Evolutionary conservation across 2,888 invertebrate genomes (phyloP).

Genomic region (Cheilosia vulpina): DNA sequence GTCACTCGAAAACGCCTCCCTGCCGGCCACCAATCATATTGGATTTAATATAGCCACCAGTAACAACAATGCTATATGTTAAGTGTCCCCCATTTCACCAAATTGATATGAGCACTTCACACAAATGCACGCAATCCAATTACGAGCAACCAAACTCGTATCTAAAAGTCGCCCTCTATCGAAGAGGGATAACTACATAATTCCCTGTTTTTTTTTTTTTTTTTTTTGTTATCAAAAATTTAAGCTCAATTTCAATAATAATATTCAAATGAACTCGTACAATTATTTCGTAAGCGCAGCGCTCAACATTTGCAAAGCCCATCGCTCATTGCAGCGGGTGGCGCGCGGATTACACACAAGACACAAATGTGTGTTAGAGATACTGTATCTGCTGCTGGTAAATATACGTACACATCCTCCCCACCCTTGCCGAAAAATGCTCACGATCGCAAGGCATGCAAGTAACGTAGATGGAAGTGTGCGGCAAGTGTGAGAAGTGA

Average conservation of each 20-base stretch:
- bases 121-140: slow-evolving; percentile 68
- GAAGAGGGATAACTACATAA: slow-evolving; percentile 1
- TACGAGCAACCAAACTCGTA: slow-evolving; percentile 11
- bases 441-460: slow-evolving; percentile 46
- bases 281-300: slow-evolving; percentile 32
- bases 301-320: slow-evolving; percentile 29
- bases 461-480: slow-evolving; percentile 55
- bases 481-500: slow-evolving; percentile 64
- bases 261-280: slow-evolving; percentile 14
- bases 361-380: slow-evolving; percentile 46
- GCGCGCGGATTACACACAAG: slow-evolving; percentile 32
- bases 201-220: neutral
- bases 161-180: neutral
- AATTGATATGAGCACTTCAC: slow-evolving; percentile 37
- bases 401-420: slow-evolving; percentile 24
- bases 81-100: slow-evolving; percentile 36
- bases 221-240: slow-evolving; percentile 21
- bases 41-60: neutral
- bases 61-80: slow-evolving; percentile 17
- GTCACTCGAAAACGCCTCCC: slow-evolving; percentile 59
- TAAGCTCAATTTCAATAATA: slow-evolving; percentile 38
- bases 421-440: slow-evolving; percentile 25
- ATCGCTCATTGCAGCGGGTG: slow-evolving; percentile 17
- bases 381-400: slow-evolving; percentile 28
- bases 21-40: slow-evolving; percentile 35